phyloP scores from a whole-genome alignment of 1,140 invertebrate species.

The Dolichoris vasculosae region DNA sequence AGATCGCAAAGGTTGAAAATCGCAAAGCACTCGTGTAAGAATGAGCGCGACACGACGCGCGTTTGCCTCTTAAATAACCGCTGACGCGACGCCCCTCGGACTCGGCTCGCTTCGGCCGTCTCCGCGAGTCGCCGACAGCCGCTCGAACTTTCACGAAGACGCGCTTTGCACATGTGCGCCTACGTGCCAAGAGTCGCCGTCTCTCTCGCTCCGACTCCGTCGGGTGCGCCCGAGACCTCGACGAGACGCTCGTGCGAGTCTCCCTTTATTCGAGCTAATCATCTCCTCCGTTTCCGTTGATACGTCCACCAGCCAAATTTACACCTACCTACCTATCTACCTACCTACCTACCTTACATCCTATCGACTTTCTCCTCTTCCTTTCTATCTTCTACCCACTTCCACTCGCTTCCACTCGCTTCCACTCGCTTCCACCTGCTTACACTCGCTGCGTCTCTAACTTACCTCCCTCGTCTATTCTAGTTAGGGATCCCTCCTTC shows the following conservation, averaged over 20 bases:
- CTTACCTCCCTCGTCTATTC: no score
- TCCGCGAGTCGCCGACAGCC: constrained; percentile 53
- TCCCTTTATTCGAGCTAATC: no score
- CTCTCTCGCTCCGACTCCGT: no score
- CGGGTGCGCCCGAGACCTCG: no score
- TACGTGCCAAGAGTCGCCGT: neutral
- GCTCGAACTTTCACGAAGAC: constrained; percentile 40
- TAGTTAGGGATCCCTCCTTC: no score
- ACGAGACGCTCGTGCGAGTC: no score
- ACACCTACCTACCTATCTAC: neutral
- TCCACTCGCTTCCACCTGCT: no score
- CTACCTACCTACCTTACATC: neutral
- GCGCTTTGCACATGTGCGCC: neutral
- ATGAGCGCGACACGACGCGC: constrained; percentile 65
- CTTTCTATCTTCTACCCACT: no score
- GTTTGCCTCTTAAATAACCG: constrained; percentile 70
- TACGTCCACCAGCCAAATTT: no score
- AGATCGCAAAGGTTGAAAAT: neutral
- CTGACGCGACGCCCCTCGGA: constrained; percentile 43
- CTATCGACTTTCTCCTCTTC: neutral
- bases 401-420: no score
- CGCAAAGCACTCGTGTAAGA: constrained; percentile 58
- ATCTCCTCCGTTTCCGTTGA: no score
- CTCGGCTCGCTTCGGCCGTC: constrained; percentile 65
- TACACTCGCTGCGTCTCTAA: no score